Base-by-base conservation (phyloP, 2,888 invertebrate genomes). In the Lepidonotus clava region DNA sequence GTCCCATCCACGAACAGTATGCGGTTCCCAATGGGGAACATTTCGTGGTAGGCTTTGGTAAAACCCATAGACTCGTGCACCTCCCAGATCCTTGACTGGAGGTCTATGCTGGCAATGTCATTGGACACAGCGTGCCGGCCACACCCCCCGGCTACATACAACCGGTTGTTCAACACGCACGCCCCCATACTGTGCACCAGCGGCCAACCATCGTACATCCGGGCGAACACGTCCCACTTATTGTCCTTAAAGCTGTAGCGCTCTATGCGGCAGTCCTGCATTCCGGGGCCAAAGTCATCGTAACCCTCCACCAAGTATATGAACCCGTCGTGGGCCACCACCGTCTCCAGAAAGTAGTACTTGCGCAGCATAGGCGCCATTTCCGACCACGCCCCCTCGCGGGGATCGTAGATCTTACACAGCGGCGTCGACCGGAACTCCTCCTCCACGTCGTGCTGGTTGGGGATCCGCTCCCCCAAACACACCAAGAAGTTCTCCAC, bases 141-240 rank as follows among this genome's bases (percentile, higher is more conserved):
- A 18, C 80, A 80, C 21, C 80, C 80, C 0, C 80, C 80, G 34
- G 80, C 51, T 21, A 80, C 80, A 21, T 46, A 80, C 4, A 80
- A 34, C 51, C 34, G 41, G 18, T 51, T 46, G 28, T 80, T 40
- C 32, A 80, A 24, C 14, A 80, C 80, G 46, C 80, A 80, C 2
- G 80, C 80, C 11, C 46, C 80, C 80, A 80, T 80, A 24, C 80
- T 80, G 80, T 80, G 80, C 0, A 80, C 80, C 24, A 80, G 28
- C 0, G 80, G 80, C 80, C 80, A 80, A 0, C 80, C 80, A 4
- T 80, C 80, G 21, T 80, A 80, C 80, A 80, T 80, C n/a, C 80
- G 80, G 1, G 80, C 80, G 28, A 80, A 80, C 32, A 80, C 32
- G 1, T 80, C 80, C 80, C 80, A 80, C 28, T 41, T 80, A 18